phyloP scores from a whole-genome alignment of 2,113 vertebrate genomes.

The Pleuronectes platessa region DNA sequence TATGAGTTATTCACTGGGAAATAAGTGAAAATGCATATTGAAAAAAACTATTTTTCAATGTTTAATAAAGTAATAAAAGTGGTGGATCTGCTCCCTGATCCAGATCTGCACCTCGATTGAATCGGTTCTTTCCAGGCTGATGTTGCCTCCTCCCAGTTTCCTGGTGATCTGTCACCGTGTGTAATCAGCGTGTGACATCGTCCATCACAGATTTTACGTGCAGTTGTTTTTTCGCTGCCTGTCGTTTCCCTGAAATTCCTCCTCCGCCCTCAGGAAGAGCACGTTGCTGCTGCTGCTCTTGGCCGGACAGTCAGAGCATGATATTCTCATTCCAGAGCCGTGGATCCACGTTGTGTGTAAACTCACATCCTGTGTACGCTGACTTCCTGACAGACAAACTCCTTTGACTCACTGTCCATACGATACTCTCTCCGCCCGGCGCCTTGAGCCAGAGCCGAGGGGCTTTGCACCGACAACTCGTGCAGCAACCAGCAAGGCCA shows the following conservation, averaged over 20 bases:
- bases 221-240: neutral
- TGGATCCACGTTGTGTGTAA: slow-evolving; percentile 25
- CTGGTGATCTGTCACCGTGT: too few relatives aligned
- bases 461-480: slow-evolving; percentile 27
- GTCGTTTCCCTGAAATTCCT: slow-evolving; percentile 11
- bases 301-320: slow-evolving; percentile 18
- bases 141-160: too few relatives aligned
- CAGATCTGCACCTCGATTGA: too few relatives aligned
- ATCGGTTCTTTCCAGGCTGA: too few relatives aligned
- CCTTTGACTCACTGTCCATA: slow-evolving; percentile 46
- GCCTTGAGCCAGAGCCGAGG: slow-evolving; percentile 27
- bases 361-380: slow-evolving; percentile 60
- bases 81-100: too few relatives aligned
- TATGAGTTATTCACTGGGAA: too few relatives aligned
- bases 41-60: too few relatives aligned
- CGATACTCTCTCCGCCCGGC: slow-evolving; percentile 39
- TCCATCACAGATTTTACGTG: neutral
- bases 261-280: slow-evolving; percentile 21
- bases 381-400: slow-evolving; percentile 60
- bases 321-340: slow-evolving; percentile 36
- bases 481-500: slow-evolving; percentile 43
- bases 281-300: neutral
- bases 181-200: neutral
- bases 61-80: too few relatives aligned
- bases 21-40: too few relatives aligned